phyloP scores from a whole-genome alignment of 2,888 invertebrate species.

The Drosophila conformis region DNA sequence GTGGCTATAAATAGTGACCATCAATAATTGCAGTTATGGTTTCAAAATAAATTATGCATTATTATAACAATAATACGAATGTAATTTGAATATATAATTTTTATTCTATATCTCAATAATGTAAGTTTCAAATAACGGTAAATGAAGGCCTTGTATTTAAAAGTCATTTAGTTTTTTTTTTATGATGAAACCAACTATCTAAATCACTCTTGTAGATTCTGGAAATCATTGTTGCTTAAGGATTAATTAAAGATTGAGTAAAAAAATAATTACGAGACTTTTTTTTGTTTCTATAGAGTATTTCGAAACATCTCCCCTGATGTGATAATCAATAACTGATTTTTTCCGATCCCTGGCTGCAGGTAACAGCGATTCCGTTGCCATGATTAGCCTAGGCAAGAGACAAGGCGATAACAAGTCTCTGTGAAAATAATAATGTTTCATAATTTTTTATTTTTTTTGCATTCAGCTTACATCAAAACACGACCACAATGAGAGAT shows the following conservation, averaged over 20 bases:
- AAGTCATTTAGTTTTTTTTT: neutral
- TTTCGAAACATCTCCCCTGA: no score
- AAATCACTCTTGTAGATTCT: neutral
- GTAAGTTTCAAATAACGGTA: no score
- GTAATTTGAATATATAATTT: neutral
- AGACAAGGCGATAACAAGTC: constrained; percentile 17
- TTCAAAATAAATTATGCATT: neutral
- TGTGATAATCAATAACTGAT: neutral
- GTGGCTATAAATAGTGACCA: constrained; percentile 30
- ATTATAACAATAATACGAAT: neutral
- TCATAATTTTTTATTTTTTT: constrained; percentile 54
- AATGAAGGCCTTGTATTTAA: neutral
- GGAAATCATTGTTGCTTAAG: neutral
- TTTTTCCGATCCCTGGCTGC: neutral
- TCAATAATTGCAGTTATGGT: neutral
- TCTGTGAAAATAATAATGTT: constrained; percentile 50
- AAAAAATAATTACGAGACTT: neutral
- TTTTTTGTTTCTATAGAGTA: neutral
- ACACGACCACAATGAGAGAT: constrained; percentile 68
- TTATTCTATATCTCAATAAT: neutral
- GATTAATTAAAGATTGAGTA: neutral
- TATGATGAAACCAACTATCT: neutral
- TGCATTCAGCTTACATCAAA: constrained; percentile 40
- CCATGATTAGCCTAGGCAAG: constrained; percentile 9
- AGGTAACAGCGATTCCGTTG: constrained; percentile 18